These are phyloP conservation scores for Aphis gossypii DNA, from an alignment of 1,140 invertebrate species.

Conservation along the genomic window DNA sequence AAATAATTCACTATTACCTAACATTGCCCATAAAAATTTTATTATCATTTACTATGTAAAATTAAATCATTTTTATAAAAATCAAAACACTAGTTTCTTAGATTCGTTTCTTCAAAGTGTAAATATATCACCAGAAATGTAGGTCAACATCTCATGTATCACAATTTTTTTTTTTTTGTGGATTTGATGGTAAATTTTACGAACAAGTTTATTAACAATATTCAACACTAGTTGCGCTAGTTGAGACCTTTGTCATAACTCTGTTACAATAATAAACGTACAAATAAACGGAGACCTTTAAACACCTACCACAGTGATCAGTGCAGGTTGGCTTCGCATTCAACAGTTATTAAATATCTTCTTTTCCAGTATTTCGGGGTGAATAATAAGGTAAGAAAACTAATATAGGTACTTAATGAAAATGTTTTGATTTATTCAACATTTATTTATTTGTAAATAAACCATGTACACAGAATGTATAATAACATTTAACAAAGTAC, in stretches of 20 bases:
- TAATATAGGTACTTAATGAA: not conserved
- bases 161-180: not conserved
- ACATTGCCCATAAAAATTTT: no score
- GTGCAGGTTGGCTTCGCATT: not conserved
- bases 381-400: not conserved
- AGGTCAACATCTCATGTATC: not conserved
- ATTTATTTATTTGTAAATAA: not conserved
- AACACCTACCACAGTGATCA: not conserved
- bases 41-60: no score
- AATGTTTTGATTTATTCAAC: not conserved
- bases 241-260: not conserved
- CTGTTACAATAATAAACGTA: not conserved
- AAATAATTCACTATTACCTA: no score
- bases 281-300: not conserved
- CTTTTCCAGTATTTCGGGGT: not conserved
- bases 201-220: not conserved
- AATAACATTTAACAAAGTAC: no score
- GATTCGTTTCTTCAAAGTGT: no score
- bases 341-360: not conserved
- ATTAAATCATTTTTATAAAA: no score
- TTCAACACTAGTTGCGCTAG: conserved; percentile 5
- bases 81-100: no score
- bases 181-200: not conserved
- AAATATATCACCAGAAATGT: no score
- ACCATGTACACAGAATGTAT: not conserved